Conservation (phyloP, 2,797 vertebrate genomes). For the Notoglanidium macrostoma region DNA sequence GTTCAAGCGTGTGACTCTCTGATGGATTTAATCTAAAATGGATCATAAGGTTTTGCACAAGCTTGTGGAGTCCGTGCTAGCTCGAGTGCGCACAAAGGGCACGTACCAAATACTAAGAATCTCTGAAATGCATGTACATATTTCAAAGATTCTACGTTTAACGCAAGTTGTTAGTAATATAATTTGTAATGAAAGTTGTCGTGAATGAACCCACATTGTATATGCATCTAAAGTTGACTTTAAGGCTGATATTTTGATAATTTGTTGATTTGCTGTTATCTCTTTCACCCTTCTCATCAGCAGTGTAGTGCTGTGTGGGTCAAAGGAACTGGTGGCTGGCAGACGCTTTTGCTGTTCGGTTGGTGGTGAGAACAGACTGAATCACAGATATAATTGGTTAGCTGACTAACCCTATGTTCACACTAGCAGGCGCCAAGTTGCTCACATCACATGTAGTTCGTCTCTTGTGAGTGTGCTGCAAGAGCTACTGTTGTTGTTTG, state of each 20-base stretch:
- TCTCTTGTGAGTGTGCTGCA: not conserved
- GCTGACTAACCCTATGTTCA: not conserved
- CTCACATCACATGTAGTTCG: not conserved
- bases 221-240: not conserved
- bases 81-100: not conserved
- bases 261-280: not conserved
- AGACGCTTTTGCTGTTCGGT: not conserved
- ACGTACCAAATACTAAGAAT: not conserved
- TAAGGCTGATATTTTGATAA: not conserved
- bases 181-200: not conserved
- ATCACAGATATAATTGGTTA: not conserved
- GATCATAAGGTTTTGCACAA: not conserved
- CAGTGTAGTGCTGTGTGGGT: not conserved
- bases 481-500: not conserved
- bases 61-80: not conserved
- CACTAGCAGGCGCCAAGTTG: not conserved
- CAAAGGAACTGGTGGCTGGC: not conserved
- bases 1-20: not conserved
- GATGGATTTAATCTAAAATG: not conserved
- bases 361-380: not conserved
- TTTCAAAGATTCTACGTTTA: not conserved
- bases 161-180: not conserved
- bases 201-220: not conserved
- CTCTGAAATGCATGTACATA: not conserved
- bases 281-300: not conserved